Evolutionary conservation across 2,797 vertebrate species (phyloP), one percentile per base, ranked within the genome.

Genomic region (Lepus oiostolus): DNA sequence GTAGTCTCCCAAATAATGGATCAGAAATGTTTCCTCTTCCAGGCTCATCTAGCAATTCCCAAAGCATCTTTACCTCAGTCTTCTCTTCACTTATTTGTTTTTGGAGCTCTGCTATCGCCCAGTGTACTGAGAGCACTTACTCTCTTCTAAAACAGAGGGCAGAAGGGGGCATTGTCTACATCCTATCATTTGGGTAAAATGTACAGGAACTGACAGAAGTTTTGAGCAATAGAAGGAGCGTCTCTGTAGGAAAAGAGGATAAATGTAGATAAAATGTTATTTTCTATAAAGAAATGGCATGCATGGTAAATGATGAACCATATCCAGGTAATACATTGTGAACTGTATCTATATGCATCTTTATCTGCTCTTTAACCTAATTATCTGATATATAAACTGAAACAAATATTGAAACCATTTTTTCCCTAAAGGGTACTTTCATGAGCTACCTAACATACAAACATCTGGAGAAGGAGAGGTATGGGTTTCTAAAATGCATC

Each of bases 291-390:
- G 19, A 75, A 50, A 65, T 79, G 22, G 17, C 10, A 21, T 21
- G 10, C 30, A 35, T 38, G 17, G 13, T 65, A 70, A 88, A 52
- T 70, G 24, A 70, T 71, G 42, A 60, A 30, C 32, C 72, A 17
- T 67, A 77, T 60, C n/a, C 21, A 74, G 79, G 88, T 32, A 38
- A 60, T 24, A 65, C 9, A 75, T 22, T 42, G 35, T 52, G 26
- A 77, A 71, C 35, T 72, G 35, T 24, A 58, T 65, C 6, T 60
- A n/a, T 13, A 50, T 5, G 60, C 54, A 22, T 21, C 35, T 79
- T 96, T 97, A 60, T 65, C 38, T 68, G 11, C 13, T 38, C 77
- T 88, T 93, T 93, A 97, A 95, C 84, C 35, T 77, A 93, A 91
- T 96, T 94, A 42, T 92, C 93, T 90, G 79, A 70, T 52, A 52